Conservation (phyloP, 2,888 invertebrate genomes). For the Andrena dorsata region DNA sequence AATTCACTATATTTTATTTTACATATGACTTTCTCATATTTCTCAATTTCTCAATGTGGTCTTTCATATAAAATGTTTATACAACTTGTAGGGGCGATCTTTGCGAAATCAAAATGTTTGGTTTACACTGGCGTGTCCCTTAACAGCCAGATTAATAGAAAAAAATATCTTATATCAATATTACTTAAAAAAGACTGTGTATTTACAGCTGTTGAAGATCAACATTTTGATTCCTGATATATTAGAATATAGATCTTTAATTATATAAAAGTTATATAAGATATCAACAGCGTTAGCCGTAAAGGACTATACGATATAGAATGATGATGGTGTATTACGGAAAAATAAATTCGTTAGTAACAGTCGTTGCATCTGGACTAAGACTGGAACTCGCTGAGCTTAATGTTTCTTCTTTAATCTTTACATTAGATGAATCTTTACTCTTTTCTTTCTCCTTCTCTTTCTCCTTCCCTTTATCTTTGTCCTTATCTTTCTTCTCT, state of each 20-base stretch:
- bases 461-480: slow-evolving; percentile 85
- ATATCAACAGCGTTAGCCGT: slow-evolving; percentile 39
- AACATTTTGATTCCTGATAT: slow-evolving; percentile 9
- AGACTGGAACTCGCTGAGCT: slow-evolving; percentile 92
- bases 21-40: background rate
- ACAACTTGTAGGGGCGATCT: background rate
- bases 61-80: slow-evolving; percentile 1
- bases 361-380: slow-evolving; percentile 87
- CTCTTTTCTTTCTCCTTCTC: slow-evolving; percentile 86
- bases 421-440: slow-evolving; percentile 87
- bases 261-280: slow-evolving; percentile 59
- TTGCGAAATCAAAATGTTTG: background rate
- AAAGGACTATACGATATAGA: slow-evolving; percentile 9
- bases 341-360: slow-evolving; percentile 80
- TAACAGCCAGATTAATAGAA: background rate
- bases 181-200: slow-evolving; percentile 33
- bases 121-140: too few species aligned
- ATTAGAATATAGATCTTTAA: slow-evolving; percentile 31
- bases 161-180: slow-evolving; percentile 39
- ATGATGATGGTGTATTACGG: slow-evolving; percentile 62
- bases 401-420: slow-evolving; percentile 90
- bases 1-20: slow-evolving; percentile 1
- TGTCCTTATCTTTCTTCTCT: slow-evolving; percentile 90
- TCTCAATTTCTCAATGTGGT: background rate
- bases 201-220: slow-evolving; percentile 44